Percentiles rank a stretch among this genome's conserved stretches.
Conservation (phyloP, 2,797 vertebrate species). For the Lepilemur ruficaudatus region DNA sequence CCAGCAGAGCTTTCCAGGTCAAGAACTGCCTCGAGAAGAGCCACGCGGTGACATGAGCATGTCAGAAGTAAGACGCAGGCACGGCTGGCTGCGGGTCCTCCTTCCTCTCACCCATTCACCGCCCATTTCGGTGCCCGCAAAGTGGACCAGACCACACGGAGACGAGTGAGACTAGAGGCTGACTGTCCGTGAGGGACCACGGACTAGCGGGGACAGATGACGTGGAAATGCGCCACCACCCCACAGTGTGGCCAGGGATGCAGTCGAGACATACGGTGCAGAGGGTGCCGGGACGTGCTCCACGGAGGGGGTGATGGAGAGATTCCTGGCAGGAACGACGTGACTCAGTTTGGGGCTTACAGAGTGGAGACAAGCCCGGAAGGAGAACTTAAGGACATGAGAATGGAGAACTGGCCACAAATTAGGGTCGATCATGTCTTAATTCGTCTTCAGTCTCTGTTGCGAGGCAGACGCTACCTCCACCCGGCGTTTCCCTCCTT, state of each 20-base stretch:
- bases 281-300: neutral
- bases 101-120: neutral
- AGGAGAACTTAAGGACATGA: neutral
- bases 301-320: neutral
- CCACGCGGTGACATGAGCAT: neutral
- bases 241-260: too few relatives aligned
- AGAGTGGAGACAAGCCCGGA: neutral
- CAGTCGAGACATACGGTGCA: neutral
- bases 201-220: too few relatives aligned
- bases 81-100: neutral
- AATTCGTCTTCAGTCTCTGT: neutral
- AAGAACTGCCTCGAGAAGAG: neutral
- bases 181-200: too few relatives aligned
- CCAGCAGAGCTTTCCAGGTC: neutral
- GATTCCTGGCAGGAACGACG: neutral
- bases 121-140: neutral
- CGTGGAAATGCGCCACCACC: neutral
- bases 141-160: neutral
- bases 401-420: neutral
- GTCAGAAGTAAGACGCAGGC: neutral
- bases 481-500: neutral
- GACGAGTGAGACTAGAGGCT: neutral
- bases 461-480: neutral
- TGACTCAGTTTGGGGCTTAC: fast-evolving
- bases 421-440: neutral